Base-by-base conservation (phyloP, 1,140 invertebrate genomes). In the Pectinophora gossypiella region DNA sequence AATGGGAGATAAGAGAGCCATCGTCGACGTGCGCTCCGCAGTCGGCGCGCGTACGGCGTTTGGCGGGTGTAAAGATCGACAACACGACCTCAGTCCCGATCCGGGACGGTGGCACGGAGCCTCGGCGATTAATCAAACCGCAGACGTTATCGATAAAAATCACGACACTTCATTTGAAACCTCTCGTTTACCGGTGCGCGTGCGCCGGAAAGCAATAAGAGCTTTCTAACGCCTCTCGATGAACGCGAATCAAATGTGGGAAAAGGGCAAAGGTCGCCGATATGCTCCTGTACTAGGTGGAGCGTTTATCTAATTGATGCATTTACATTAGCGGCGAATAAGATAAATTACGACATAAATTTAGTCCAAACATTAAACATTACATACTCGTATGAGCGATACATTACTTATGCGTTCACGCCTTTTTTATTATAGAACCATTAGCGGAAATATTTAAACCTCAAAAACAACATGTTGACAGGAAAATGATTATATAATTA, bases 211-310 rank as follows among this genome's bases (percentile, higher is more conserved):
- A 40, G 36, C 36, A 40, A 56, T 61, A 62, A 61, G 51, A 59
- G 62, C 70, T 73, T 73, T 73, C 70, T 68, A 70, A 65, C 56
- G 60, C 60, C 59, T 51, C 52, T 47, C 36, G 16, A 42, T 55
- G 45, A 45, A 40, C 58, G 51, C 53, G 59, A 58, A 63, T 70
- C 64, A 53, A 69, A 69, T 75, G 72, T 80, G 74, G 68, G 74
- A 77, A 78, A 56, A 48, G 66, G 61, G 43, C 66, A 77, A 15
- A 71, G 74, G 68, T 77, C 66, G 62, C 55, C 59, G 61, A 65
- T 72, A 63, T 55, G 72, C 70, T 73, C 65, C 72, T 58, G 68
- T 55, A 56, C 51, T 59, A 42, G 43, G 27, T 49, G 32, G 47
- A 6, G 16, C 51, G 38, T 27, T 44, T 48, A 57, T 52, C 55